Base-by-base conservation (phyloP, 2,888 invertebrate genomes). In the Geotrupes spiniger region DNA sequence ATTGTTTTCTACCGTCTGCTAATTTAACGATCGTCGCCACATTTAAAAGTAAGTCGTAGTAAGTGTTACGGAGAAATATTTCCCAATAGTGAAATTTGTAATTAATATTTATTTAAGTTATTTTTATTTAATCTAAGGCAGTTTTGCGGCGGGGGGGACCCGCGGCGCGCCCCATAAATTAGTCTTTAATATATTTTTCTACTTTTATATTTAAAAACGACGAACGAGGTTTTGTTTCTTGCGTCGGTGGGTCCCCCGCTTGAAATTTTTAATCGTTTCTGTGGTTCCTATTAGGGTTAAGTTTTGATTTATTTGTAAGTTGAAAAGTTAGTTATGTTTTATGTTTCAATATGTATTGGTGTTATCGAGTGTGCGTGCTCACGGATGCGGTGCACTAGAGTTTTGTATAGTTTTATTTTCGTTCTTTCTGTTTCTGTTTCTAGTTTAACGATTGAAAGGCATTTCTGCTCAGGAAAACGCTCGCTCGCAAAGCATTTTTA, bases 231-330 rank as follows among this genome's bases (percentile, higher is more conserved):
- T 21, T 21, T 14, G 15, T 21, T 21, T 10, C 10, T 38, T 11
- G 14, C 17, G 9, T 21, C 14, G 33, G 10, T 12, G 14, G 15
- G 10, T 10, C 33, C 15, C 33, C 8, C 14, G 10, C 9, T 11
- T 14, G 2, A 33, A 12, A 33, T 29, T 11, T 29, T 29, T 29
- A 14, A 15, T 33, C 14, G 6, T 14, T 12, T 33, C n/a, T n/a
- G 11, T 15, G 17, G 38, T 38, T 38, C 38, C 38, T 38, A 38
- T 38, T 38, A 38, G 38, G 14, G 8, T 21, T 38, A 38, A 17
- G 38, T 11, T 38, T 38, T 38, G 11, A 11, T 12, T 38, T 11
- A 11, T 36, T 36, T 26, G n/a, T 15, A 38, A 17, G 25, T 38
- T 38, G 3, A 8, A 38, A 17, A 9, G 9, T 2, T 38, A 38